A percentile compares a stretch with the other conserved stretches of the same genome.
Evolutionary conservation across 2,113 vertebrate species (phyloP).

Genomic region (Hyaena hyaena): DNA sequence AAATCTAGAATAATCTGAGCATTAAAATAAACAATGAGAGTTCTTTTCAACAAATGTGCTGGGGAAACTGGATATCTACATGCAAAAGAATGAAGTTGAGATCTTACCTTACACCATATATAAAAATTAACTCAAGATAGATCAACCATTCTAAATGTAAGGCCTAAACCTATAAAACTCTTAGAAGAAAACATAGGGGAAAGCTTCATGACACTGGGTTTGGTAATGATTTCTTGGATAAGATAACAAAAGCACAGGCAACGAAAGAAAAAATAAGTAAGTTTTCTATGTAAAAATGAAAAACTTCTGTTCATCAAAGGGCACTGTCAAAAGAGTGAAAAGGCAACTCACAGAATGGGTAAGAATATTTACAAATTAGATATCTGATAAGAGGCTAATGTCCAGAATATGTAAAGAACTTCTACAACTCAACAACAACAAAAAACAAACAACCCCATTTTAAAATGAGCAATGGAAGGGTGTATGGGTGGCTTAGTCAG

Average conservation of each 20-base stretch:
- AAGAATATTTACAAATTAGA: background rate
- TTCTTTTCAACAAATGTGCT: background rate
- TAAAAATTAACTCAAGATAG: background rate
- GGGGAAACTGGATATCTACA: background rate
- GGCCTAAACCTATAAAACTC: background rate
- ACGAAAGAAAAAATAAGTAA: background rate
- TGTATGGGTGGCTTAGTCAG: too few relatives aligned
- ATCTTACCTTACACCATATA: background rate
- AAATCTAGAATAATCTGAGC: background rate
- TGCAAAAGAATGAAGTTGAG: background rate
- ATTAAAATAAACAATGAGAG: background rate
- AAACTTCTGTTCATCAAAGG: background rate
- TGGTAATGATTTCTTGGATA: background rate
- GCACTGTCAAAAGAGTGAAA: background rate
- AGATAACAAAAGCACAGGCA: background rate
- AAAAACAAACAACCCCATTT: background rate
- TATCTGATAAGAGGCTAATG: too few relatives aligned
- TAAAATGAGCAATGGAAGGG: background rate
- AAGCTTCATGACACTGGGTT: background rate
- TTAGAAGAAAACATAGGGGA: background rate
- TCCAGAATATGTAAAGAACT: too few relatives aligned
- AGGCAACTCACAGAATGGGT: background rate
- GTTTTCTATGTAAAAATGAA: background rate
- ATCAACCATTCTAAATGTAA: background rate
- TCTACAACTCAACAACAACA: background rate